phyloP scores from a whole-genome alignment of 2,888 invertebrate genomes.

The Chesias legatella region DNA sequence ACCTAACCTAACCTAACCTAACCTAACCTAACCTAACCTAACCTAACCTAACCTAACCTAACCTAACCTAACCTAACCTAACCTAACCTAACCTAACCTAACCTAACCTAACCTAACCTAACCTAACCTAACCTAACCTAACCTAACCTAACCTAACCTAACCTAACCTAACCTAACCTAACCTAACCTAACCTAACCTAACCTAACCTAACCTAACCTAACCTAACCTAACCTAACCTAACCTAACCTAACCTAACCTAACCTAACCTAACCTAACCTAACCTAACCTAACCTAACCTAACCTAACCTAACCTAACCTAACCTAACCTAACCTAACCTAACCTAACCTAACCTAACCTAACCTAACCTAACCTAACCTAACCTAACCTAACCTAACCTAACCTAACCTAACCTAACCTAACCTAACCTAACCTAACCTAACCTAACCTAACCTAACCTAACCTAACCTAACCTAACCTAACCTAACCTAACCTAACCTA shows the following conservation, averaged over 20 bases:
- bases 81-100: slow-evolving; percentile 2
- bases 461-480: slow-evolving; percentile 17
- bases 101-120: no score
- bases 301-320: slow-evolving; percentile 15
- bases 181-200: slow-evolving; percentile 16
- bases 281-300: slow-evolving; percentile 14
- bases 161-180: slow-evolving; percentile 15
- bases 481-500: slow-evolving; percentile 19
- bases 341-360: slow-evolving; percentile 25
- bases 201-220: slow-evolving; percentile 15
- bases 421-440: slow-evolving; percentile 18
- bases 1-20: no score
- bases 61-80: no score
- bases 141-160: slow-evolving; percentile 17
- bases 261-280: slow-evolving; percentile 14
- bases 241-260: slow-evolving; percentile 17
- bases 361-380: slow-evolving; percentile 23
- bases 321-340: slow-evolving; percentile 9
- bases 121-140: slow-evolving; percentile 14
- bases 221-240: slow-evolving; percentile 17
- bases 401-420: slow-evolving; percentile 17
- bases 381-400: slow-evolving; percentile 19
- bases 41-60: no score
- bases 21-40: not conserved
- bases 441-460: slow-evolving; percentile 25